Base-by-base conservation (phyloP, 2,888 invertebrate species). In the Dorcus hopei region DNA sequence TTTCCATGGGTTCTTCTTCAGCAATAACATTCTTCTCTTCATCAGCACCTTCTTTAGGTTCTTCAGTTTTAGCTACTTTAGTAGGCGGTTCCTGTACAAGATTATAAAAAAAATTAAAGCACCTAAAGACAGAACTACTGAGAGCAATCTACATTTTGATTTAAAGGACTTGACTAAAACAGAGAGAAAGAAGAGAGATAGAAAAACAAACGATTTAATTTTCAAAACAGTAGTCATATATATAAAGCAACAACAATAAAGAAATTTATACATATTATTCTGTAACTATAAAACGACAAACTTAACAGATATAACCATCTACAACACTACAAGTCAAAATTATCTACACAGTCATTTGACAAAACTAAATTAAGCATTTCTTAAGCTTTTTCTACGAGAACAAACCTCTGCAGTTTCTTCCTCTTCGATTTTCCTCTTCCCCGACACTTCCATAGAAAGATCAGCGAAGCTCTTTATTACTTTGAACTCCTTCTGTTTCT, bases 381-480 rank as follows among this genome's bases (percentile, higher is more conserved):
- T 62, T 26, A 64, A 54, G 40, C 39, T 48, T 48, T 63, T 62
- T 53, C 55, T 53, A 51, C 52, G 56, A 38, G 23, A 58, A 73
- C 73, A 66, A 68, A 78, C 78, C 77, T 78, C 77, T 55, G 70
- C 59, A 33, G 69, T 64, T 19, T 66, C 64, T 45, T 72, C 72
- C 14, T 75, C 74, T 49, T 72, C 70, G 53, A 66, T 74, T 64
- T 79, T 79, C 45, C 78, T 68, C 62, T 79, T 78, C 2, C 66
- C 67, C 3, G 72, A 59, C 23, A 68, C 65, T 59, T 76, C 76
- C 16, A 73, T 61, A 3, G 65, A 61, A 57, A 88, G 77, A 64
- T 88, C 87, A 39, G 82, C 79, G 71, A 92, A 85, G 60, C 85
- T 83, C 64, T 83, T 80, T 43, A 90, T 78, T 38, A 86, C 80